A percentile compares a stretch with the other conserved stretches of the same genome.
Evolutionary conservation across 2,888 invertebrate genomes (phyloP).

Genomic region (Caenorhabditis panamensis): DNA sequence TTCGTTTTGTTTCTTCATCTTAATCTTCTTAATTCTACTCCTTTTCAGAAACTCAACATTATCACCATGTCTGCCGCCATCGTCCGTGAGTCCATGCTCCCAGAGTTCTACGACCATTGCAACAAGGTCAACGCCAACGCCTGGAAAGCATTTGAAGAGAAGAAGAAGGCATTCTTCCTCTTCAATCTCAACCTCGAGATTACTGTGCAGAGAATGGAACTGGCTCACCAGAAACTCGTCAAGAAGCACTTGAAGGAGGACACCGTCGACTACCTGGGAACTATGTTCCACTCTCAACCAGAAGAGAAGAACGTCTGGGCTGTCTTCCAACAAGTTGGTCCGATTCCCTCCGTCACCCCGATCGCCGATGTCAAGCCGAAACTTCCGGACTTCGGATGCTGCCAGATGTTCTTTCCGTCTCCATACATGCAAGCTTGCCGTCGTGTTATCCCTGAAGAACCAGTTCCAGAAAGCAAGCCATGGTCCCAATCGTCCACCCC

Average conservation of each 20-base stretch:
- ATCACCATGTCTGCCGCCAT: too few species aligned
- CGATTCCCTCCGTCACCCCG: neutral
- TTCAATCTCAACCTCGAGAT: neutral
- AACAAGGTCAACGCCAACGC: neutral
- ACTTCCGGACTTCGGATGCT: too few species aligned
- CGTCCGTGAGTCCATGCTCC: neutral
- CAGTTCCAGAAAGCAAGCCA: too few species aligned
- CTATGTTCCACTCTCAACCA: neutral
- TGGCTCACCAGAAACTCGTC: neutral
- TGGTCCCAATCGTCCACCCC: too few species aligned
- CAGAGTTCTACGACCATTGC: neutral
- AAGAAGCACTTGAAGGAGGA: neutral
- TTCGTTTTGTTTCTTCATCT: too few species aligned
- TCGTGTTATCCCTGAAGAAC: too few species aligned
- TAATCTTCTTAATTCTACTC: too few species aligned
- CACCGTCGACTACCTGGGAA: neutral
- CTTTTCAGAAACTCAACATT: too few species aligned
- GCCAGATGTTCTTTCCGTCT: too few species aligned
- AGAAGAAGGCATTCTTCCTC: neutral
- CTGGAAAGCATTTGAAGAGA: neutral
- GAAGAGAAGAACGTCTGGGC: slow-evolving; percentile 1
- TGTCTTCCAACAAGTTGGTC: neutral
- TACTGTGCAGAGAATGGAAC: neutral
- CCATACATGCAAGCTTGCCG: too few species aligned
- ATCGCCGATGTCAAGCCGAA: neutral